Conservation (phyloP, 2,888 invertebrate genomes). For the Lutraria lutraria region DNA sequence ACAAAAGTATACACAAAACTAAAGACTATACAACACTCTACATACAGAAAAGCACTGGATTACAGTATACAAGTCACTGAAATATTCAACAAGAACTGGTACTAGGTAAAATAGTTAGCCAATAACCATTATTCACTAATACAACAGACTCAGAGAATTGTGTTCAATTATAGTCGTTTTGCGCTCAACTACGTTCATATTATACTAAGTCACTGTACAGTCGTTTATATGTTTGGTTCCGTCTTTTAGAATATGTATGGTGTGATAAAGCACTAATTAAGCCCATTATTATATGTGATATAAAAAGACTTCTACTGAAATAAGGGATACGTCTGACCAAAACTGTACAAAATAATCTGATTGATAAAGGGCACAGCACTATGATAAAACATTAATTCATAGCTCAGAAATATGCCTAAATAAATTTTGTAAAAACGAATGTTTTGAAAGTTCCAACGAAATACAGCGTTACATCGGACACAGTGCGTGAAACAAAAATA, state of each 20-base stretch:
- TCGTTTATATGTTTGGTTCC: too few species aligned
- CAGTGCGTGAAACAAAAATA: not conserved
- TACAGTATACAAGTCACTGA: conserved; percentile 38
- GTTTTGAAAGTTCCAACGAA: too few species aligned
- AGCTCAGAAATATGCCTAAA: not conserved
- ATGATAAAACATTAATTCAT: not conserved
- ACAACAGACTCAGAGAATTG: conserved; percentile 5
- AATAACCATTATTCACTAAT: conserved; percentile 15
- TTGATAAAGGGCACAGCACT: not conserved
- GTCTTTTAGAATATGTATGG: too few species aligned
- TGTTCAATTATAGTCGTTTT: not conserved
- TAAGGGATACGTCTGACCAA: not conserved
- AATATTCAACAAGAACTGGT: conserved; percentile 44
- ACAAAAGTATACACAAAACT: not conserved
- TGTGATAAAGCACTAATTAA: too few species aligned
- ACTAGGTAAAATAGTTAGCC: conserved; percentile 20
- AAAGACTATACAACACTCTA: conserved; percentile 2
- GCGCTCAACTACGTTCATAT: not conserved
- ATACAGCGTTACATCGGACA: too few species aligned
- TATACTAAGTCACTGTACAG: not conserved
- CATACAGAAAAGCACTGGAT: not conserved
- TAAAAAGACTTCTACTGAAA: not conserved
- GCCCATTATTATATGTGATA: not conserved
- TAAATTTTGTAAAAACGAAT: not conserved
- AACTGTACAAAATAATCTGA: not conserved